phyloP scores from a whole-genome alignment of 2,888 invertebrate species.

The Sesamia inferens region DNA sequence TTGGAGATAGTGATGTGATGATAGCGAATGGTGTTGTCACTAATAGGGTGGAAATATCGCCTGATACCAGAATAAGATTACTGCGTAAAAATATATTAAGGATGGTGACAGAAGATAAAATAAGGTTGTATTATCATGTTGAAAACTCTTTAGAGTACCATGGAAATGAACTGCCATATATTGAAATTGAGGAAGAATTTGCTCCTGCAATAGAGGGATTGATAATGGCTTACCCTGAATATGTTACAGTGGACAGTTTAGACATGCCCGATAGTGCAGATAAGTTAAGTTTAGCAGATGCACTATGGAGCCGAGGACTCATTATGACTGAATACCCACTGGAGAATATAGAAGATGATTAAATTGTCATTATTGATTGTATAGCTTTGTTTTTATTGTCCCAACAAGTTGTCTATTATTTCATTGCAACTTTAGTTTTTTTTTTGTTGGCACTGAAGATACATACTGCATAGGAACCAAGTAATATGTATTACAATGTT shows the following conservation, averaged over 20 bases:
- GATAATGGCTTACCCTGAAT: constrained; percentile 94
- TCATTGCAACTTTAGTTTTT: neutral
- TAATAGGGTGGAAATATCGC: constrained; percentile 92
- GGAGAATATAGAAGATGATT: constrained; percentile 84
- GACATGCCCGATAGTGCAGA: constrained; percentile 91
- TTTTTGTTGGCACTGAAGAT: neutral
- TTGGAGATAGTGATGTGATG: constrained; percentile 93
- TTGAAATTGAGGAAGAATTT: constrained; percentile 93
- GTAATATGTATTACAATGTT: too few species aligned
- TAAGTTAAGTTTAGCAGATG: constrained; percentile 92
- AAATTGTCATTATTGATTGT: constrained; percentile 52
- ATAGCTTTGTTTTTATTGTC: neutral
- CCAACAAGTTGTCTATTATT: neutral
- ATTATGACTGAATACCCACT: constrained; percentile 93
- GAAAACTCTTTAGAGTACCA: constrained; percentile 97
- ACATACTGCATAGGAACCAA: too few species aligned
- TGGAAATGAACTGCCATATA: constrained; percentile 92
- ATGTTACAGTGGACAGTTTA: constrained; percentile 92
- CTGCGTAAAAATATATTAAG: constrained; percentile 89
- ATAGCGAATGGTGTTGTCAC: constrained; percentile 90
- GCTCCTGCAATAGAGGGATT: constrained; percentile 93
- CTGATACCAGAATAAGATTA: constrained; percentile 91
- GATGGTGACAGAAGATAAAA: constrained; percentile 91
- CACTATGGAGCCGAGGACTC: constrained; percentile 95
- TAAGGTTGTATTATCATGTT: constrained; percentile 94